These are phyloP conservation scores for Hypselothyrea guttata DNA, from an alignment of 2,888 invertebrate species.

Conservation along the genomic window DNA sequence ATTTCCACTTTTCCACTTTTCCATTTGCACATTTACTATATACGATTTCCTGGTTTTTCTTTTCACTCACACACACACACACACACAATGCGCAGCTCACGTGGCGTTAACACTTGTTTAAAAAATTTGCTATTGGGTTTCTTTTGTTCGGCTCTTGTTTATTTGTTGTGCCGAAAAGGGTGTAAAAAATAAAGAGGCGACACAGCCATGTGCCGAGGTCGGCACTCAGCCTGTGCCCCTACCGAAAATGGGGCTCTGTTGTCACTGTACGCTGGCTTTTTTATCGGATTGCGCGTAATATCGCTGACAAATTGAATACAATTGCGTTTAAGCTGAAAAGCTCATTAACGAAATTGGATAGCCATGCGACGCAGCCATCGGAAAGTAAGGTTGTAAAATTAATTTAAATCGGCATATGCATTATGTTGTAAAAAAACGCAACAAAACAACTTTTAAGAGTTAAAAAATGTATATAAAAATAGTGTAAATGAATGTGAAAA, in stretches of 20 bases:
- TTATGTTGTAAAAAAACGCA: no score
- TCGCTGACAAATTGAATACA: conserved; percentile 75
- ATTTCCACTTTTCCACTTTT: conserved; percentile 56
- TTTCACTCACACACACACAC: neutral
- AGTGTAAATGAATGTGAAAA: no score
- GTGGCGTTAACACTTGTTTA: conserved; percentile 75
- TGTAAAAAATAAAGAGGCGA: neutral
- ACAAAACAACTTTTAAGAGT: conserved; percentile 1
- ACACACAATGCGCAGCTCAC: conserved; percentile 37
- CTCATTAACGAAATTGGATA: conserved; percentile 76
- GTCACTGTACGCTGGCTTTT: conserved; percentile 60
- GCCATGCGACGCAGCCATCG: conserved; percentile 16
- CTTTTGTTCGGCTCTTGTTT: conserved; percentile 59
- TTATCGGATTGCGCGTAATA: conserved; percentile 73
- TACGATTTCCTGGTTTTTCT: conserved; percentile 16
- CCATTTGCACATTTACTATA: conserved; percentile 52
- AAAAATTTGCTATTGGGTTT: conserved; percentile 71
- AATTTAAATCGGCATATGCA: conserved; percentile 58
- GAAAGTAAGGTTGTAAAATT: conserved; percentile 54
- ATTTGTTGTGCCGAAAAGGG: conserved; percentile 38
- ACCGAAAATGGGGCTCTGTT: conserved; percentile 33
- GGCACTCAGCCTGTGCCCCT: conserved; percentile 13
- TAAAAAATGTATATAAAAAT: conserved; percentile 8
- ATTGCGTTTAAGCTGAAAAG: conserved; percentile 74
- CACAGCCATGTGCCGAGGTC: conserved; percentile 15